Percentiles rank a stretch among this genome's conserved stretches.
phyloP scores from a whole-genome alignment of 2,113 vertebrate species.

The Myiagra hebetior region DNA sequence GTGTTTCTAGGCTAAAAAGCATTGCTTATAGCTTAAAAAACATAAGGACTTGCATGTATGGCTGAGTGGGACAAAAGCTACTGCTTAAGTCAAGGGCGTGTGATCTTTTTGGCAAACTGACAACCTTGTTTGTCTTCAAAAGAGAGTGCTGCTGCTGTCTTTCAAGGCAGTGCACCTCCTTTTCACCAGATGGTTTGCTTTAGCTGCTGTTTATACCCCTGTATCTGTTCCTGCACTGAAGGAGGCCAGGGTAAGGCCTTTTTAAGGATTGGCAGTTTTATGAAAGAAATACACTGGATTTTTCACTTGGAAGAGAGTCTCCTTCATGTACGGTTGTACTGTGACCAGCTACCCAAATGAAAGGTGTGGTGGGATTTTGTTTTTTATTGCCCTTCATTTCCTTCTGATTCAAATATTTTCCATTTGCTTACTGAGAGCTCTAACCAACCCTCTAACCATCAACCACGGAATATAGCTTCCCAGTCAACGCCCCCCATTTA shows the following conservation, averaged over 20 bases:
- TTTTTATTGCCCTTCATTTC: constrained; percentile 11
- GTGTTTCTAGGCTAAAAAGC: background rate
- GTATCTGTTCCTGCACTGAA: background rate
- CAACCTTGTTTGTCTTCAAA: background rate
- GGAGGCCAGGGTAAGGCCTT: background rate
- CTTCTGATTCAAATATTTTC: constrained; percentile 15
- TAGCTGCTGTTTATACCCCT: background rate
- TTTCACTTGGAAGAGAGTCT: background rate
- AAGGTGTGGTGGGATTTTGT: background rate
- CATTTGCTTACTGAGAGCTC: background rate
- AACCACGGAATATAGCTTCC: background rate
- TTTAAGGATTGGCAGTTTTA: background rate
- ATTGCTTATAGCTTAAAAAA: background rate
- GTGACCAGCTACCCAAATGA: background rate
- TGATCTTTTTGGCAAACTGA: background rate
- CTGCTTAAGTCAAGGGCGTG: background rate
- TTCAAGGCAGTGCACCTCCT: background rate
- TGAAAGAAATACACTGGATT: background rate
- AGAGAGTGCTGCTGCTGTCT: background rate
- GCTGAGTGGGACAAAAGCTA: background rate
- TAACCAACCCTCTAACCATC: background rate
- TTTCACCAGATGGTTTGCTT: background rate
- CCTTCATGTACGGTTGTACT: background rate
- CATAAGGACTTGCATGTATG: background rate
- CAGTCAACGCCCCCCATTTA: background rate